Base-by-base conservation (phyloP, 2,888 invertebrate genomes). In the Cremastinae sp. region DNA sequence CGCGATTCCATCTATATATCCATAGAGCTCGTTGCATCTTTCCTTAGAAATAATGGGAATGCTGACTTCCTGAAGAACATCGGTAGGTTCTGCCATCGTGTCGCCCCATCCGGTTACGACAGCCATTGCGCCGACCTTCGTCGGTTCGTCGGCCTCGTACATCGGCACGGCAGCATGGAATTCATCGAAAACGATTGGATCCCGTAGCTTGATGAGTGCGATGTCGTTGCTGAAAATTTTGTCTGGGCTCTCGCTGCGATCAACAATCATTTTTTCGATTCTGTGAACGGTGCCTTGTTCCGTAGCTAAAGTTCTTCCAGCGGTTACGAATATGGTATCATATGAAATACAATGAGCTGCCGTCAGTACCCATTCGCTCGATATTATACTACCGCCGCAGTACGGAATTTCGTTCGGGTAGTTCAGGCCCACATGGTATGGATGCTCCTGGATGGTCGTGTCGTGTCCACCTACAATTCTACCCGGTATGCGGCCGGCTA, bases 341-440 rank as follows among this genome's bases (percentile, higher is more conserved):
- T 5, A 28, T 3, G 10, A 2, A 10, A 91, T 82, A 75, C 93
- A 93, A 80, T 92, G 92, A 0, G 92, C 92, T 9, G 93, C 92
- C 0, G 92, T 92, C 0, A 93, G 71, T 0, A 92, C 86, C 0
- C 90, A 88, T 38, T 89, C 87, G 4, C 81, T 88, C 28, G 90
- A 90, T 3, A 93, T 85, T 5, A 91, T 89, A 0, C 91, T 88
- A 0, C 92, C 92, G 0, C 93, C 92, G 77, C 93, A 93, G 0
- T 86, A 83, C 79, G 92, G 92, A 2, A 3, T 5, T 3, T 5
- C 28, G 28, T 5, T 5, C 28, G 5, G 5, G 28, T 28, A 28
- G 28, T 28, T 28, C 28, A 28, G 28, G 28, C 28, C 5, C 28
- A 28, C 28, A 3, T 28, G 28, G 5, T 28, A 28, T 3, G 28